These are phyloP conservation scores for Arctocebus calabarensis DNA, from an alignment of 2,797 vertebrate genomes.

Conservation along the genomic window DNA sequence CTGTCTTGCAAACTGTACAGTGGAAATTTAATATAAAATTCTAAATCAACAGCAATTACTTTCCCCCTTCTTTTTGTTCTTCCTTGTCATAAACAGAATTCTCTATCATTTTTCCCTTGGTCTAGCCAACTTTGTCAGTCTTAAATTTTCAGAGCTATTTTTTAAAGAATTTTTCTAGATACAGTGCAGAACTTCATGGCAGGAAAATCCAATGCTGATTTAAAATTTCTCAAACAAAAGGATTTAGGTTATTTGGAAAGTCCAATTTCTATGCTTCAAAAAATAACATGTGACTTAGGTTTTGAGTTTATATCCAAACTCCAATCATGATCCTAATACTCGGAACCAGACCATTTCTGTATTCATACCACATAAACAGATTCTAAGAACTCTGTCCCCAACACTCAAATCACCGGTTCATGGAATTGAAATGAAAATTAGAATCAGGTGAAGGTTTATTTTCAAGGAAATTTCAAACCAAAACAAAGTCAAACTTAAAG, in stretches of 20 bases:
- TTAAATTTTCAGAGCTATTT: constrained; percentile 54
- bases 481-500: constrained; percentile 58
- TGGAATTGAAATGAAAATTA: constrained; percentile 59
- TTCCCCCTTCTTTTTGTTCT: neutral
- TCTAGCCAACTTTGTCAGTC: constrained; percentile 28
- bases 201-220: constrained; percentile 55
- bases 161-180: constrained; percentile 58
- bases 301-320: constrained; percentile 60
- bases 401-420: constrained; percentile 18
- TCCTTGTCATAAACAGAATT: constrained; percentile 21
- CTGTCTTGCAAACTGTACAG: neutral
- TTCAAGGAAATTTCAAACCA: constrained; percentile 49
- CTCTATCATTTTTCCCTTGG: constrained; percentile 9
- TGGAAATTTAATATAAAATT: constrained; percentile 58
- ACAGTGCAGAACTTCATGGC: constrained; percentile 36
- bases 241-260: constrained; percentile 62
- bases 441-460: constrained; percentile 58
- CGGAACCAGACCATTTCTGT: constrained; percentile 40
- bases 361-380: constrained; percentile 49
- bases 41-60: constrained; percentile 22
- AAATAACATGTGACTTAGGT: constrained; percentile 33
- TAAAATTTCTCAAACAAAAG: constrained; percentile 63
- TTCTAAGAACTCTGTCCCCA: constrained; percentile 42
- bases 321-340: neutral
- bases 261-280: constrained; percentile 42